Evolutionary conservation across 2,797 vertebrate genomes (phyloP).

Genomic region (Todus mexicanus): DNA sequence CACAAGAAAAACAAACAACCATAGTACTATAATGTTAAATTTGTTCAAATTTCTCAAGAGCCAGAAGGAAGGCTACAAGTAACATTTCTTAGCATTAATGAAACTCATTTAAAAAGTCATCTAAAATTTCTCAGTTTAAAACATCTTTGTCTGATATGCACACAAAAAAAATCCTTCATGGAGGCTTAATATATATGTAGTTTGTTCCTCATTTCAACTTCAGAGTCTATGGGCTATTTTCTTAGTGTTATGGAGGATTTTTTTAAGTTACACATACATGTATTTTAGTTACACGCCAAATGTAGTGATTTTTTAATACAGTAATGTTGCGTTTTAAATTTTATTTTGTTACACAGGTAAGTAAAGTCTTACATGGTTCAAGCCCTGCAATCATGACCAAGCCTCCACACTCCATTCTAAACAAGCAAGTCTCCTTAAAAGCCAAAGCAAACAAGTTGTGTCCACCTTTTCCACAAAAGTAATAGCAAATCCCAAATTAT

Average conservation of each 20-base stretch:
- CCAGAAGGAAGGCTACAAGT: neutral
- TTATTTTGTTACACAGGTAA: neutral
- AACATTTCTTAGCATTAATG: neutral
- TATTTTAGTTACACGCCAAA: neutral
- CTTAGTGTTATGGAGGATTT: neutral
- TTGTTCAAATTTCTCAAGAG: neutral
- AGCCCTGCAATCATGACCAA: neutral
- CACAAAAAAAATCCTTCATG: neutral
- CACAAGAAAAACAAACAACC: neutral
- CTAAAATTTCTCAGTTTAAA: neutral
- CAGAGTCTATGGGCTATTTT: neutral
- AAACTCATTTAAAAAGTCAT: neutral
- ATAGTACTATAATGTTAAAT: neutral
- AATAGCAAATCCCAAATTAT: neutral
- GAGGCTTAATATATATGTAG: neutral
- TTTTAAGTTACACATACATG: neutral
- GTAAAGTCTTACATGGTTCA: neutral
- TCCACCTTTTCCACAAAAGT: neutral
- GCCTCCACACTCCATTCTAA: neutral
- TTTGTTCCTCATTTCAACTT: neutral
- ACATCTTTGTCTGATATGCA: neutral
- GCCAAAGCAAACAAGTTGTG: neutral
- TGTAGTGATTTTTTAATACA: neutral
- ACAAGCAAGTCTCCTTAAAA: neutral
- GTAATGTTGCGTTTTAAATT: neutral